Base-by-base conservation (phyloP, 2,113 vertebrate species). In the Columba livia region DNA sequence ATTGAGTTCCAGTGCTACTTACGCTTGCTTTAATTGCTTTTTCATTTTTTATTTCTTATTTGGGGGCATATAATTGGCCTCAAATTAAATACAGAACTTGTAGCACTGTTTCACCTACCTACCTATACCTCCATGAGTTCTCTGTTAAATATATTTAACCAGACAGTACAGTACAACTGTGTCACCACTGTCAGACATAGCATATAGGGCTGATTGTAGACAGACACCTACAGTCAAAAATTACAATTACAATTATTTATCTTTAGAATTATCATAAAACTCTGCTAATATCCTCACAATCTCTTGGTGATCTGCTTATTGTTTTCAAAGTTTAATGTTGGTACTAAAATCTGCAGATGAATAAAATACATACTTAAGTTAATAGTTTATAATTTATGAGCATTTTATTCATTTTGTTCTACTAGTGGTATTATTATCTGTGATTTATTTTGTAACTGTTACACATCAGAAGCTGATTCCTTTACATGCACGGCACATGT, bases 201-300 rank as follows among this genome's bases (percentile, higher is more conserved):
- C 26, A 56, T 23, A 26, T 6, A 56, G 83, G 12, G 34, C 4
- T 65, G 16, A 69, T 69, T 28, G 44, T 11, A 38, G 25, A 84
- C 21, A 57, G 25, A 84, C 21, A 57, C 4, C 28, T 56, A 38
- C 19, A 38, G 24, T 26, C 34, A 48, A 40, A 95, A 88, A 62
- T 42, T 12, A 44, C 11, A 44, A 26, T 58, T 57, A 11, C 8
- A 71, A 25, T 17, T 26, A 15, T 29, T 86, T 78, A 66, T 48
- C 28, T 57, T 60, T 9, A 47, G 17, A 67, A 66, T 29, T 1
- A 21, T 48, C 72, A 79, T 26, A 69, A 85, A 81, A 53, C 0
- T 1, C 11, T 34, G 21, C 1, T 51, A 56, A 21, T n/a, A 29
- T 5, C 3, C 5, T 26, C 3, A 47, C 9, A 10, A 10, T 32